Percentiles rank a stretch among this genome's conserved stretches.
Evolutionary conservation across 2,888 invertebrate species (phyloP).

Genomic region (Stictocephala bisonia): DNA sequence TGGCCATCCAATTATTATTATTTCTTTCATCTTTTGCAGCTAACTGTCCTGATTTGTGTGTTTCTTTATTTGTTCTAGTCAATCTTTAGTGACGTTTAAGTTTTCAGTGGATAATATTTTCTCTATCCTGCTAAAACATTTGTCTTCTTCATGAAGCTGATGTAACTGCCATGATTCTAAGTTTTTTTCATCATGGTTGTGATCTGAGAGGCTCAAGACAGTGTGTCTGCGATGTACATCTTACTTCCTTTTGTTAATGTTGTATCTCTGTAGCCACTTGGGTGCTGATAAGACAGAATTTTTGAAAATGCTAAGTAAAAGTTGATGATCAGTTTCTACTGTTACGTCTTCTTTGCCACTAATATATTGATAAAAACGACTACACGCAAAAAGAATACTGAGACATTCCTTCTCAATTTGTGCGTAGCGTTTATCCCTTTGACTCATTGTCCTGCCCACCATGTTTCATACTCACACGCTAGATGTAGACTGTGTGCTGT

Average conservation of each 20-base stretch:
- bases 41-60: neutral
- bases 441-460: too few relatives aligned
- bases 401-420: too few relatives aligned
- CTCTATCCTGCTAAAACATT: neutral
- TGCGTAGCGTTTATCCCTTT: too few relatives aligned
- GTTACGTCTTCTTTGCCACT: neutral
- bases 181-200: neutral
- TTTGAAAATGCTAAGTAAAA: neutral
- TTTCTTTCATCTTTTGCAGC: neutral
- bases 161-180: neutral
- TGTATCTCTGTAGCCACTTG: neutral
- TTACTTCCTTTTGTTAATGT: neutral
- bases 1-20: neutral
- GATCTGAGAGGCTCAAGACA: neutral
- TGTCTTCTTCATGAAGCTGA: neutral
- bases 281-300: neutral
- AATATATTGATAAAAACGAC: too few relatives aligned
- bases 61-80: neutral
- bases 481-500: too few relatives aligned
- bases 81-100: neutral
- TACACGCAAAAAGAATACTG: too few relatives aligned
- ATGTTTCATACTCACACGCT: too few relatives aligned
- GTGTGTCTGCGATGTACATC: neutral
- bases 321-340: slow-evolving; percentile 4
- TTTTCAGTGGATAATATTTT: neutral